These are phyloP conservation scores for Nomada fucata DNA, from an alignment of 2,888 invertebrate genomes.

Conservation along the genomic window DNA sequence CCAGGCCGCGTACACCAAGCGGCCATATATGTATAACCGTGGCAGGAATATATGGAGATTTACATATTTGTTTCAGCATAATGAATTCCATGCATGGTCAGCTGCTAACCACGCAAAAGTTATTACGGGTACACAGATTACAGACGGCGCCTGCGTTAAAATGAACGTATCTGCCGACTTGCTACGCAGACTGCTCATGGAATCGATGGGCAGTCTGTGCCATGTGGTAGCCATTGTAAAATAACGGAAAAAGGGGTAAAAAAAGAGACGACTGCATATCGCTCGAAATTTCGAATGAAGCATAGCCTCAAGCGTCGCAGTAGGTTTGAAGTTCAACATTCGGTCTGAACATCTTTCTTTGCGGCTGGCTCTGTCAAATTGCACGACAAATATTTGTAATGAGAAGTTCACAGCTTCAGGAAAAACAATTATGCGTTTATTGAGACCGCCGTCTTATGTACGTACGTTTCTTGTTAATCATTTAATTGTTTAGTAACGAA, in stretches of 20 bases:
- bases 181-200: constrained; percentile 56
- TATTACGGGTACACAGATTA: constrained; percentile 70
- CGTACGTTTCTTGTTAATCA: too few relatives aligned
- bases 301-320: neutral
- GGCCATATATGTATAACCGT: constrained; percentile 31
- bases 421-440: too few relatives aligned
- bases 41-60: constrained; percentile 64
- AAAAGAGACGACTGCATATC: constrained; percentile 14
- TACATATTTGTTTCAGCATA: constrained; percentile 68
- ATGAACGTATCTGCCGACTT: constrained; percentile 64
- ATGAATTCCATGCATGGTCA: constrained; percentile 74
- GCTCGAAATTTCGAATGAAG: constrained; percentile 25
- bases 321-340: neutral
- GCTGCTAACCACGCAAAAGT: constrained; percentile 73
- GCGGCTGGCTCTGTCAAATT: too few relatives aligned
- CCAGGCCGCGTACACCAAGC: constrained; percentile 28
- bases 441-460: too few relatives aligned
- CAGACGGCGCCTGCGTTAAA: constrained; percentile 60
- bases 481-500: too few relatives aligned
- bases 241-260: constrained; percentile 12
- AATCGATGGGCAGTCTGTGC: constrained; percentile 50
- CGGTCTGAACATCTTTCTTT: neutral
- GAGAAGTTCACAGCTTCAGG: too few relatives aligned
- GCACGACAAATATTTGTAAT: too few relatives aligned
- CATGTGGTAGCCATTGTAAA: constrained; percentile 36